Percentiles rank a stretch among this genome's conserved stretches.
Conservation (phyloP, 2,113 vertebrate genomes). For the Ranitomeya variabilis region DNA sequence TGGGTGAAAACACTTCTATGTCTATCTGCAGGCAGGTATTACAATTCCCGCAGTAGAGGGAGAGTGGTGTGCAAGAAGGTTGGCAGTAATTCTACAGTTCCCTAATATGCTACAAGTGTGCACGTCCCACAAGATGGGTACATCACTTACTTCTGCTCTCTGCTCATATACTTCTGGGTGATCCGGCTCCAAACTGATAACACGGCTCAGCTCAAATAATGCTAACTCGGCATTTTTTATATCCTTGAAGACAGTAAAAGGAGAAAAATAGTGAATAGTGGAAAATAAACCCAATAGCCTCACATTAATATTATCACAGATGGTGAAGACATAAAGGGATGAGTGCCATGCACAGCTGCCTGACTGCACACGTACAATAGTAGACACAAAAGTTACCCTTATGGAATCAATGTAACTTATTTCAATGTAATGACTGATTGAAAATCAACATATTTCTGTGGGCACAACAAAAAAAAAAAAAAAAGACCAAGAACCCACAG, state of each 20-base stretch:
- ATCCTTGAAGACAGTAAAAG: slow-evolving; percentile 77
- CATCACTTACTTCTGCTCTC: slow-evolving; percentile 86
- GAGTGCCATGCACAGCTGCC: not conserved
- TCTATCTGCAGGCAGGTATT: not conserved
- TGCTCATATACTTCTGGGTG: slow-evolving; percentile 94
- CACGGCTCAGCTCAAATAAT: slow-evolving; percentile 90
- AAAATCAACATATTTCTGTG: too few relatives aligned
- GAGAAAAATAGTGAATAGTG: not conserved
- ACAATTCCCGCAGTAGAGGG: not conserved
- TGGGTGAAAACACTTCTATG: too few relatives aligned
- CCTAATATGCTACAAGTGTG: not conserved
- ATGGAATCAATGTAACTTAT: too few relatives aligned
- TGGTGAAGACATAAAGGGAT: not conserved
- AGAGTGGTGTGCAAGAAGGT: not conserved
- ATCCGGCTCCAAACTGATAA: slow-evolving; percentile 88
- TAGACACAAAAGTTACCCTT: too few relatives aligned
- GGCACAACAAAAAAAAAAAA: too few relatives aligned
- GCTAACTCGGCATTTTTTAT: slow-evolving; percentile 95
- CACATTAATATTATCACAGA: not conserved
- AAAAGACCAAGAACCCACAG: too few relatives aligned
- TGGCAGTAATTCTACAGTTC: not conserved
- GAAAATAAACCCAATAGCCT: not conserved
- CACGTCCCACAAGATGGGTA: not conserved
- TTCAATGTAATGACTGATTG: too few relatives aligned
- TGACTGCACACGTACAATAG: too few relatives aligned